Evolutionary conservation across 2,797 vertebrate genomes (phyloP).

Genomic region (Prunella strophiata): DNA sequence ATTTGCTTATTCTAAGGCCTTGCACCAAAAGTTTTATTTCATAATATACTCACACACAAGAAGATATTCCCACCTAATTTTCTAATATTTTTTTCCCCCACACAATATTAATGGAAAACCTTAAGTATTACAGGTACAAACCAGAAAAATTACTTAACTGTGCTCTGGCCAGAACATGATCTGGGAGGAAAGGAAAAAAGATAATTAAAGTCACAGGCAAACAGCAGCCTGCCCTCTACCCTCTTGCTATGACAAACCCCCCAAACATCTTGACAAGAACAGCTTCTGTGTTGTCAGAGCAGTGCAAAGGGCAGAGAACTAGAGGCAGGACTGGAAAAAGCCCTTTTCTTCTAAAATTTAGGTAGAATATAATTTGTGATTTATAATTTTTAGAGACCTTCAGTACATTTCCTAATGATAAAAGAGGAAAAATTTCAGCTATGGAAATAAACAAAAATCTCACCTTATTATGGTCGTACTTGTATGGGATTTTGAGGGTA

Average conservation of each 20-base stretch:
- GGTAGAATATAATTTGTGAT: not conserved
- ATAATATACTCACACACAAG: not conserved
- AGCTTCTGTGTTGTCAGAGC: not conserved
- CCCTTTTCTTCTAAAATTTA: not conserved
- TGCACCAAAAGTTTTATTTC: not conserved
- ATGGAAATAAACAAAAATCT: not conserved
- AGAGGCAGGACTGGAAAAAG: not conserved
- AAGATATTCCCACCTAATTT: not conserved
- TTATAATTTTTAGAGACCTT: not conserved
- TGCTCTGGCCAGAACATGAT: not conserved
- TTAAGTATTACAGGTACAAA: not conserved
- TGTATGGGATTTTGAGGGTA: conserved; percentile 92
- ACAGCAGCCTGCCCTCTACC: not conserved
- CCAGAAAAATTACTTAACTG: not conserved
- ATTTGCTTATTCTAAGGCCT: not conserved
- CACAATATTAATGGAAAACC: not conserved
- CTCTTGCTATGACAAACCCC: not conserved
- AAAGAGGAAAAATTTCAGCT: not conserved
- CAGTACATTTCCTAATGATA: not conserved
- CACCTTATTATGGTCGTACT: conserved; percentile 93
- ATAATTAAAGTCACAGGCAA: not conserved
- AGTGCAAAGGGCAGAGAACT: not conserved
- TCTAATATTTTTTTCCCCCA: not conserved
- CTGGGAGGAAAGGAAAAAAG: not conserved
- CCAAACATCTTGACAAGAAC: not conserved